Percentiles rank a stretch among this genome's conserved stretches.
Evolutionary conservation across 2,888 invertebrate genomes (phyloP).

Genomic region (Sminthurinus aureus): DNA sequence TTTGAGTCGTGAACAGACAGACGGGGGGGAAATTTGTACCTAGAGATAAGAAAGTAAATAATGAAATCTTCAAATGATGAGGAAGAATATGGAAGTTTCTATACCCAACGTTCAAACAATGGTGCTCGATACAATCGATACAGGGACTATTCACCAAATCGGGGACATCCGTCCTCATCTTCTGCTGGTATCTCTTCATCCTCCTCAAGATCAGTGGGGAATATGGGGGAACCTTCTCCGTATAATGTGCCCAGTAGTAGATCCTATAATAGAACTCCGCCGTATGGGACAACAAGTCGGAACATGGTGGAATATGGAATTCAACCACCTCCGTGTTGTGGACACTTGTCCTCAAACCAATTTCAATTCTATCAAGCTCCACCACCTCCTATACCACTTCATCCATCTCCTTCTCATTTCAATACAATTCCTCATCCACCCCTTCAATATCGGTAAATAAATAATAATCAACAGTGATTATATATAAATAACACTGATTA

Average conservation of each 20-base stretch:
- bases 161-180: conserved; percentile 55
- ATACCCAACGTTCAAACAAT: conserved; percentile 39
- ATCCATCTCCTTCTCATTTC: conserved; percentile 58
- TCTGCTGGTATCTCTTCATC: conserved; percentile 43
- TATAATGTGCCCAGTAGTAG: conserved; percentile 54
- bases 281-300: conserved; percentile 52
- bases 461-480: no score
- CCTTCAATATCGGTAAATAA: conserved; percentile 57
- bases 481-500: no score
- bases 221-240: conserved; percentile 50
- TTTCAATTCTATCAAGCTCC: conserved; percentile 59
- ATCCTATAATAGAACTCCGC: conserved; percentile 54
- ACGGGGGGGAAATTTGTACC: neutral
- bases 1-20: neutral
- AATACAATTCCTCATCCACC: conserved; percentile 60
- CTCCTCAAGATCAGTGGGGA: conserved; percentile 39
- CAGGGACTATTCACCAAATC: conserved; percentile 59
- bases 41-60: neutral
- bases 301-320: conserved; percentile 55
- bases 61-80: conserved; percentile 59
- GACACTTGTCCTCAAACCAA: neutral
- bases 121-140: conserved; percentile 49
- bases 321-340: conserved; percentile 58
- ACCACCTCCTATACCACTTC: conserved; percentile 56
- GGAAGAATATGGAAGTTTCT: conserved; percentile 59